Percentiles rank a stretch among this genome's conserved stretches.
These are phyloP conservation scores for Columba guinea DNA, from an alignment of 2,797 vertebrate species.

Conservation along the genomic window DNA sequence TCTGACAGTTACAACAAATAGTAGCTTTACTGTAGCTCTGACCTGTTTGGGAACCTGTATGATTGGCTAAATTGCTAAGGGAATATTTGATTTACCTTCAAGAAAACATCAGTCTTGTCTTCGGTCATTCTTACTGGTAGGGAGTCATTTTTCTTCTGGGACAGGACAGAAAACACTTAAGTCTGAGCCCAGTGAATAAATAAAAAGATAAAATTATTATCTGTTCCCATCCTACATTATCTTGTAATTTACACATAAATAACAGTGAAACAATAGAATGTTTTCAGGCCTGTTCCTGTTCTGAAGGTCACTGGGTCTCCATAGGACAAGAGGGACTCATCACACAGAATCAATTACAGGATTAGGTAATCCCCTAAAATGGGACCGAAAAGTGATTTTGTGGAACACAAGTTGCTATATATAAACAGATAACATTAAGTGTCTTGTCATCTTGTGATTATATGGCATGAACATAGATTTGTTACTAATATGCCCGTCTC, in stretches of 20 bases:
- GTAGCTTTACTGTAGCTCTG: conserved; percentile 4
- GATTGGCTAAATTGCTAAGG: not conserved
- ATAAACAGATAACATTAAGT: conserved; percentile 50
- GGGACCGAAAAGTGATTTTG: conserved; percentile 63
- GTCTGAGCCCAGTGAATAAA: conserved; percentile 47
- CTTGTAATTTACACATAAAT: conserved; percentile 70
- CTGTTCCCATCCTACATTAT: conserved; percentile 51
- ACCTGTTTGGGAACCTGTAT: not conserved
- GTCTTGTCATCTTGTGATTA: conserved; percentile 62
- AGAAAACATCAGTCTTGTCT: not conserved
- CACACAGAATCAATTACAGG: conserved; percentile 41
- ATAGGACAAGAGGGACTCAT: not conserved
- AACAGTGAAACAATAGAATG: conserved; percentile 63
- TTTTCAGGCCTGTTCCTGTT: conserved; percentile 51
- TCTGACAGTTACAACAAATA: conserved; percentile 5
- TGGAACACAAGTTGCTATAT: conserved; percentile 60
- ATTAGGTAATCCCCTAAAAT: conserved; percentile 61
- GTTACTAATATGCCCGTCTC: conserved; percentile 31
- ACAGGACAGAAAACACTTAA: conserved; percentile 27
- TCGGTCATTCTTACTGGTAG: conserved; percentile 13
- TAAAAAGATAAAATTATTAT: conserved; percentile 61
- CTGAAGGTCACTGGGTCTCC: conserved; percentile 35
- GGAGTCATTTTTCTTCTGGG: not conserved
- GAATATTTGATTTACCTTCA: conserved; percentile 15
- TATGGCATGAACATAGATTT: conserved; percentile 49